These are phyloP conservation scores for Paramisgurnus dabryanus DNA, from an alignment of 2,113 vertebrate species.

Conservation along the genomic window DNA sequence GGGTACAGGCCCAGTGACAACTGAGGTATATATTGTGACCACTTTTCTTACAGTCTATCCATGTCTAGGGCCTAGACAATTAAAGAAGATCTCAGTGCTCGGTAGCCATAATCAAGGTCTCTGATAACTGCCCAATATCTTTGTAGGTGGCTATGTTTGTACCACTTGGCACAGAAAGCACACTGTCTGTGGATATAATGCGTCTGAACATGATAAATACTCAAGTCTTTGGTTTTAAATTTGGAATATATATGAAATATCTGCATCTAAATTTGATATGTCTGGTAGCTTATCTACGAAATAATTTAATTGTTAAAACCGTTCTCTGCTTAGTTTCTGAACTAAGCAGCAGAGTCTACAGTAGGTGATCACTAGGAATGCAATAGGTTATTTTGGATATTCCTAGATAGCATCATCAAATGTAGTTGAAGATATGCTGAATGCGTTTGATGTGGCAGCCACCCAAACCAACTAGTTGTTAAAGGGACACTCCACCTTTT, in stretches of 20 bases:
- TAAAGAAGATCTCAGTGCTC: too few species aligned
- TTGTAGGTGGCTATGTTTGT: not conserved
- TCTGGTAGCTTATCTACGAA: not conserved
- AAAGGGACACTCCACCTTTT: too few species aligned
- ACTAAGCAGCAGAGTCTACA: not conserved
- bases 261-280: conserved; percentile 13
- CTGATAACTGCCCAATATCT: not conserved
- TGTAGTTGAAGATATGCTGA: not conserved
- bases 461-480: not conserved
- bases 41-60: not conserved
- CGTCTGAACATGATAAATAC: not conserved
- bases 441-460: not conserved
- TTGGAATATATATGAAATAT: conserved; percentile 20
- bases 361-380: conserved; percentile 2
- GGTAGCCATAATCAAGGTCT: not conserved
- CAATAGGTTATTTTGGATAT: not conserved
- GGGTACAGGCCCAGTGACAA: too few species aligned
- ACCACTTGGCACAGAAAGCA: not conserved
- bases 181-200: not conserved
- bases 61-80: not conserved
- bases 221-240: conserved; percentile 41
- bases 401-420: conserved; percentile 14
- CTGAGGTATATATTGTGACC: too few species aligned
- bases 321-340: not conserved
- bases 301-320: not conserved